These are phyloP conservation scores for Drosophila tristis DNA, from an alignment of 1,140 invertebrate genomes.

Conservation along the genomic window DNA sequence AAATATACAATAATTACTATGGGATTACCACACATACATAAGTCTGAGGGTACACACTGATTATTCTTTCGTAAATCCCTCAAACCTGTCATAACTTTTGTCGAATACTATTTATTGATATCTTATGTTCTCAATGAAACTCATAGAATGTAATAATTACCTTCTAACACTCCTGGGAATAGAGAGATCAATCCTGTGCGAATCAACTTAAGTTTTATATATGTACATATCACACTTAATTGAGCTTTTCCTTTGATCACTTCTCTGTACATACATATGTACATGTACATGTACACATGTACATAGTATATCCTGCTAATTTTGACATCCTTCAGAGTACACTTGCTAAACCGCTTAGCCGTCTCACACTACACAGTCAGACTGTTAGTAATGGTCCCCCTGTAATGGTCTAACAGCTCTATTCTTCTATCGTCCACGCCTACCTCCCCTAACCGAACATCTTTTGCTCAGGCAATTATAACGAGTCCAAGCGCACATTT, in stretches of 20 bases:
- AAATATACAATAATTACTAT: constrained; percentile 9
- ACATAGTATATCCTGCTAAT: constrained; percentile 23
- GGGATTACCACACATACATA: too few species aligned
- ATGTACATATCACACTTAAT: constrained; percentile 2
- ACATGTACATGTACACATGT: constrained; percentile 3
- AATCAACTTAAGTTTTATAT: constrained; percentile 11
- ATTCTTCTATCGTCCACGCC: background rate
- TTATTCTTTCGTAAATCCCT: background rate
- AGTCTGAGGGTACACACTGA: too few species aligned
- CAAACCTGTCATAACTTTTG: background rate
- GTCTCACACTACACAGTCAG: constrained; percentile 8
- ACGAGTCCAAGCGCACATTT: constrained; percentile 45
- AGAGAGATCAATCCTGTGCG: background rate
- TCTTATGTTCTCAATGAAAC: too few species aligned
- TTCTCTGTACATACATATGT: too few species aligned
- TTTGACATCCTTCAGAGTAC: constrained; percentile 19
- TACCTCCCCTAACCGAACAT: background rate
- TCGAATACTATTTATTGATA: too few species aligned
- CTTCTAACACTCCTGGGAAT: too few species aligned
- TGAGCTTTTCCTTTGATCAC: background rate
- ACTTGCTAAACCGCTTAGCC: too few species aligned
- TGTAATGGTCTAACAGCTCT: constrained; percentile 1
- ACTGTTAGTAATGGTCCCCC: constrained; percentile 6
- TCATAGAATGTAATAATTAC: too few species aligned
- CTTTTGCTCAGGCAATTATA: constrained; percentile 48